Base-by-base conservation (phyloP, 2,113 vertebrate genomes). In the Madoqua kirkii region DNA sequence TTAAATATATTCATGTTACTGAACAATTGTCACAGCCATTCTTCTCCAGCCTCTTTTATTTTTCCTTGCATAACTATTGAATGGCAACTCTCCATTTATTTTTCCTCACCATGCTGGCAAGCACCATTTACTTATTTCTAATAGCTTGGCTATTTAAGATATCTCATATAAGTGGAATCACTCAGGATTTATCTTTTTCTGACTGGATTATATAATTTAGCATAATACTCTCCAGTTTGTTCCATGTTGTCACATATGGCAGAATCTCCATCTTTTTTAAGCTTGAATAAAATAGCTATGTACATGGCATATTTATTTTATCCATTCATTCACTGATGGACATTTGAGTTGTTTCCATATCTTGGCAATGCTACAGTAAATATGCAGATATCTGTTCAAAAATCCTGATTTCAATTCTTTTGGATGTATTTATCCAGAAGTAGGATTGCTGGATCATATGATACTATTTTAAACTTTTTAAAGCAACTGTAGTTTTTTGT, bases 91-190 rank as follows among this genome's bases (percentile, higher is more conserved):
- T 23, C 5, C 6, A 33, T 50, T 57, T 27, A 6, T 13, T 48
- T 17, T 7, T 17, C 16, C 3, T 13, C 3, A 1, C 50, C 43
- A 3, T 3, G 2, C 27, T 31, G 10, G 52, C 4, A 78, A 29
- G 9, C 3, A 48, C 3, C 6, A 57, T 33, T 48, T 74, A 59
- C 40, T 43, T 57, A 14, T 71, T 59, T 92, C 60, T 82, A 27
- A 54, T 16, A 3, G 19, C 21, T 27, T 94, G 62, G 43, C 33
- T 45, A n/a, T 55, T 43, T 27, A 45, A 60, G 7, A 40, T 17
- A 45, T 7, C 19, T 16, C 29, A 57, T 50, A 3, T 45, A 40
- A 76, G 48, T 48, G 8, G 14, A 85, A 45, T 81, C 16, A 76
- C 11, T 7, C n/a, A 19, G 0, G 5, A 81, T 60, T 29, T 93